A percentile compares a stretch with the other conserved stretches of the same genome.
Conservation (phyloP, 2,113 vertebrate species). For the Aphelocoma coerulescens region DNA sequence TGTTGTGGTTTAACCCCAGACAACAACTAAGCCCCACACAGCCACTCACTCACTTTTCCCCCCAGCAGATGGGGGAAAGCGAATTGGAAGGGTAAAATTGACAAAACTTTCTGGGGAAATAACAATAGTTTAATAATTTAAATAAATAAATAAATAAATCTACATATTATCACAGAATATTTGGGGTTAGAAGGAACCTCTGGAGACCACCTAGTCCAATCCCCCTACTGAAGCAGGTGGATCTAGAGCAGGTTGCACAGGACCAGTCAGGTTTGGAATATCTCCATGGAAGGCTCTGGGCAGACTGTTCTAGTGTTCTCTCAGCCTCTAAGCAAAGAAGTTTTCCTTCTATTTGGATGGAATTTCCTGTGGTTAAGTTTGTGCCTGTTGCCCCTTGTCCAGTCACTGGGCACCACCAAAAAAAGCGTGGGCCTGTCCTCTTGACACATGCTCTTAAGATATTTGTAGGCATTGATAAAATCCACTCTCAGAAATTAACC, state of each 20-base stretch:
- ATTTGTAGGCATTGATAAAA: not conserved
- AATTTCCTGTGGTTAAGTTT: not conserved
- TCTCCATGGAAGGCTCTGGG: not conserved
- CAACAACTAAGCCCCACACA: not conserved
- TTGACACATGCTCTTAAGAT: too few species aligned
- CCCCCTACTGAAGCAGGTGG: not conserved
- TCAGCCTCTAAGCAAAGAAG: not conserved
- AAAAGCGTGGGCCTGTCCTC: not conserved
- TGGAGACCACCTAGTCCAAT: not conserved
- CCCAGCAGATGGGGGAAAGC: not conserved
- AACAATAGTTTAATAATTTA: not conserved
- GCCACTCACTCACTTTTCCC: accelerated
- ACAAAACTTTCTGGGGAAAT: accelerated
- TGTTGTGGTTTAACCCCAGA: not conserved
- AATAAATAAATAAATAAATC: not conserved
- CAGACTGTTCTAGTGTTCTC: too few species aligned
- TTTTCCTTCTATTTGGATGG: not conserved
- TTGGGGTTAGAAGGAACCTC: not conserved
- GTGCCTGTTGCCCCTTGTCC: not conserved
- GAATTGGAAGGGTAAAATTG: not conserved
- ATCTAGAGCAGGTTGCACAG: not conserved
- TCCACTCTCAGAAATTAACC: not conserved
- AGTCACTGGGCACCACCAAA: not conserved
- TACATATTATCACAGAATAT: not conserved
- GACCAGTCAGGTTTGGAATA: not conserved